These are phyloP conservation scores for Megastigmus dorsalis DNA, from an alignment of 2,888 invertebrate species.

Conservation along the genomic window DNA sequence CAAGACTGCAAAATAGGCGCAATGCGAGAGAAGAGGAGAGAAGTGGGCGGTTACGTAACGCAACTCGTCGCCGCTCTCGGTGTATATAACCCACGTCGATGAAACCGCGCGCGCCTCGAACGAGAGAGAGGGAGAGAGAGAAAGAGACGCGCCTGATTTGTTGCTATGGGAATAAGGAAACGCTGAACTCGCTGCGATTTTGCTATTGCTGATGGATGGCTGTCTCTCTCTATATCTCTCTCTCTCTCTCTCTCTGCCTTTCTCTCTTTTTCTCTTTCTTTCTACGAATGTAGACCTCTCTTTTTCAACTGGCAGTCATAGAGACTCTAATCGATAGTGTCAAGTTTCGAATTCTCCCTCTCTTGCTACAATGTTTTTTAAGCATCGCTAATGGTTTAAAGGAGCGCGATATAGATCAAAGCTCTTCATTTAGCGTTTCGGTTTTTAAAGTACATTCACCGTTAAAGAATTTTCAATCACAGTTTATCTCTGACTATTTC, in stretches of 20 bases:
- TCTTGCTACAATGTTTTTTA: neutral
- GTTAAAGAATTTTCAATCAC: no score
- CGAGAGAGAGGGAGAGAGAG: neutral
- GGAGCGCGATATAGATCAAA: neutral
- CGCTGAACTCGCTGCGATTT: no score
- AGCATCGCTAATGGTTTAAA: neutral
- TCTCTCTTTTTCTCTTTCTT: no score
- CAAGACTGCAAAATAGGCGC: neutral
- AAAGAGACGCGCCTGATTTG: slow-evolving; percentile 11
- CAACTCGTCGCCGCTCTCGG: no score
- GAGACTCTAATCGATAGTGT: slow-evolving; percentile 11
- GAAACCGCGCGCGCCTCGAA: neutral
- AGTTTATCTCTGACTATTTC: no score
- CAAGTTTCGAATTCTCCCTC: neutral
- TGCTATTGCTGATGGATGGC: neutral
- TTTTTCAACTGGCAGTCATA: no score
- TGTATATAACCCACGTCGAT: no score
- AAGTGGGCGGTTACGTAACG: neutral
- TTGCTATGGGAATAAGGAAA: slow-evolving; percentile 33
- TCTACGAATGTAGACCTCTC: no score
- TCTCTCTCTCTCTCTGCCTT: no score
- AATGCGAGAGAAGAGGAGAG: neutral
- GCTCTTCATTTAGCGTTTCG: no score
- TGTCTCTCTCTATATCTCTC: neutral
- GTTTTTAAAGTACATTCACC: no score